Base-by-base conservation (phyloP, 1,140 invertebrate species). In the Zaprionus vittiger region DNA sequence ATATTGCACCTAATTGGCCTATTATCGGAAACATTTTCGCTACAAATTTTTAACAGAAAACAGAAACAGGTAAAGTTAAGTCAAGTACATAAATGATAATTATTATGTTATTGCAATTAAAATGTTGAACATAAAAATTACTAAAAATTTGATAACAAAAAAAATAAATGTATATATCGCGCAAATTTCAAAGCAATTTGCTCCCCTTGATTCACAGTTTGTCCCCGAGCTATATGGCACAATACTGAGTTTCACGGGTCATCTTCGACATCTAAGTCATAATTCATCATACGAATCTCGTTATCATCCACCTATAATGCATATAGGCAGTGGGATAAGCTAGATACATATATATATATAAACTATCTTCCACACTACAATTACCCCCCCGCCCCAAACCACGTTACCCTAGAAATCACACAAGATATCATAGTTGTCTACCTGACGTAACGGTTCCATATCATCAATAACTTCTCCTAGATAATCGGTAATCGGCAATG, bases 391-490 rank as follows among this genome's bases (percentile, higher is more conserved):
- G 20, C 20, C 11, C 47, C 0, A 52, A 4, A 4, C 17, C 47
- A 2, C 12, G 11, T 4, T 22, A 4, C 67, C 72, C 67, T 92
- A 92, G 66, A 91, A 91, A 75, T 91, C 91, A 63, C 81, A 91
- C 63, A 93, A 61, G 68, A 93, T 89, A 75, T 93, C 91, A 77
- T 91, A 91, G 63, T 93, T 93, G 77, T 93, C 92, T 63, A 93
- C 91, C 73, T 92, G 83, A 11, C 90, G 81, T 31, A 92, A 24
- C 7, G 91, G 83, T 41, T 80, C 77, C 73, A 60, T 80, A 26
- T 93, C 91, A 49, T 92, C 89, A 20, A 91, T 90, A 4, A 92
- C 93, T 84, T 95, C 94, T 15, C 87, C 80, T 9, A 95, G 80
- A 90, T 94, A 95, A 65, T 86, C 81, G 68, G 91, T 92, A 12